These are phyloP conservation scores for Grantiella picta DNA, from an alignment of 2,113 vertebrate genomes.

Conservation along the genomic window DNA sequence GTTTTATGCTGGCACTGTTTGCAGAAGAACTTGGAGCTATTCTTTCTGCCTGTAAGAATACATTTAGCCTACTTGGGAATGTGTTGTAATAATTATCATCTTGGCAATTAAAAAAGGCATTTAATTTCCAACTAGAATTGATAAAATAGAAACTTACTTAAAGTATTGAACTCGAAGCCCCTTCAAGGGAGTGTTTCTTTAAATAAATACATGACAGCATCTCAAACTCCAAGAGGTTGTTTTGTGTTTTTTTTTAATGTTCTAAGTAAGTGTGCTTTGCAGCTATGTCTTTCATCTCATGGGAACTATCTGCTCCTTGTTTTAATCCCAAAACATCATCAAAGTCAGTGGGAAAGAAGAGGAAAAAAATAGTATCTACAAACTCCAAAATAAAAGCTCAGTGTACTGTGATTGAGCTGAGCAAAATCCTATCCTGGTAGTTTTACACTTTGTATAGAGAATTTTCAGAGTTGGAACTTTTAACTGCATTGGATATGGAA, in stretches of 20 bases:
- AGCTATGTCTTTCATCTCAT: constrained; percentile 48
- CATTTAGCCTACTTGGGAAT: background rate
- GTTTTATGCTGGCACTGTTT: background rate
- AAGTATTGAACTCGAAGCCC: background rate
- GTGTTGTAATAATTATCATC: background rate
- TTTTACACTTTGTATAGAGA: background rate
- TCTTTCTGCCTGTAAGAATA: background rate
- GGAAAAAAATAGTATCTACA: background rate
- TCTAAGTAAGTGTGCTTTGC: constrained; percentile 33
- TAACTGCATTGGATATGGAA: background rate
- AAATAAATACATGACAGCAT: constrained; percentile 16
- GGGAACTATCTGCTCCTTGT: constrained; percentile 39
- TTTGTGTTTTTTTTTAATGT: background rate
- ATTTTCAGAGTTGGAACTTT: background rate
- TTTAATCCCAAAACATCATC: constrained; percentile 48
- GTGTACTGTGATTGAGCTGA: background rate
- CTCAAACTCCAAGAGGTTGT: background rate
- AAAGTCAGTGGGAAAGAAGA: constrained; percentile 3
- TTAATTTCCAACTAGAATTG: background rate
- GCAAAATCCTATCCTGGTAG: background rate
- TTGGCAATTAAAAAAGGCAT: background rate
- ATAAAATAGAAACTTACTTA: background rate
- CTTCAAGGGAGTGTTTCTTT: background rate
- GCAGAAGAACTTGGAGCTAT: background rate
- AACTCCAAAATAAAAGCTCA: constrained; percentile 32